Conservation (phyloP, 1,140 invertebrate species). For the Latrodectus geometricus region DNA sequence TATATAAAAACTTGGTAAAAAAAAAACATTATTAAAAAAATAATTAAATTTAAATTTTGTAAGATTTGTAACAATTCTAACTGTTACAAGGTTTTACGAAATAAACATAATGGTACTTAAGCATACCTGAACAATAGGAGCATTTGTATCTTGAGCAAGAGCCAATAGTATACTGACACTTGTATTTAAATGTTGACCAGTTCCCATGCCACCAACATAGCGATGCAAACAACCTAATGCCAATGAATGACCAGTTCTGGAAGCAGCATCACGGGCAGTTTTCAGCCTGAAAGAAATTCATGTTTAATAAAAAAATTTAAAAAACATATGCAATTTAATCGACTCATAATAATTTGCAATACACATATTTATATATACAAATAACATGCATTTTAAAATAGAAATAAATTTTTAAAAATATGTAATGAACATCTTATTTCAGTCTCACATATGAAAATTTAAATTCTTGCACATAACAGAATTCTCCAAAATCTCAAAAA, state of each 20-base stretch:
- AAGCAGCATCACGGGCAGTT: conserved; percentile 87
- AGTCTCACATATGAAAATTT: no score
- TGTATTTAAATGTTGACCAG: conserved; percentile 90
- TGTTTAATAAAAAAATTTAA: not conserved
- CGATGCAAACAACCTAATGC: conserved; percentile 92
- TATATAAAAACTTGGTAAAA: no score
- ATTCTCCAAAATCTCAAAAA: no score
- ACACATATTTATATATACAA: not conserved
- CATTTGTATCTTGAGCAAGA: conserved; percentile 90
- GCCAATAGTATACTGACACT: conserved; percentile 94
- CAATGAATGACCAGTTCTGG: conserved; percentile 90
- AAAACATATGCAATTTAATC: not conserved
- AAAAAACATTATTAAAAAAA: no score
- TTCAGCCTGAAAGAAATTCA: conserved; percentile 74
- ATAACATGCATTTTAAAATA: no score
- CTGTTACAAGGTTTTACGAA: no score
- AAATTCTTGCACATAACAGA: no score
- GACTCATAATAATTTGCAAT: not conserved
- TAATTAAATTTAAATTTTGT: no score
- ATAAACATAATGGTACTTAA: no score
- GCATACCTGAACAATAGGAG: conserved; percentile 86
- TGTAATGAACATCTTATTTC: not conserved
- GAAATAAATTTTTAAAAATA: not conserved
- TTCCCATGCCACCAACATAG: conserved; percentile 89
- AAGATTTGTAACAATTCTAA: no score